Percentiles rank a stretch among this genome's conserved stretches.
Evolutionary conservation across 2,888 invertebrate genomes (phyloP).

Genomic region (Phyto melanocephala): DNA sequence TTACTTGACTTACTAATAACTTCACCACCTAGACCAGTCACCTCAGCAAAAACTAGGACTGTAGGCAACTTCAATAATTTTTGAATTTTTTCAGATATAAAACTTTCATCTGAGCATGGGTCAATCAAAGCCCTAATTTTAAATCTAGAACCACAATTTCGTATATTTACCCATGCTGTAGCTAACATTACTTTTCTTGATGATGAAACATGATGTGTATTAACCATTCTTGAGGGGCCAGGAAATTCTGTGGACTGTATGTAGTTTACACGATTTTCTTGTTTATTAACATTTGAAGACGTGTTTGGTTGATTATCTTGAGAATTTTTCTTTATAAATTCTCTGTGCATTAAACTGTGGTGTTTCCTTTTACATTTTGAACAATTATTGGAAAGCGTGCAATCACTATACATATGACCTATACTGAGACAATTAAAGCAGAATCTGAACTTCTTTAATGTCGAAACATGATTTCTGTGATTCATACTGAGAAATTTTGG

Average conservation of each 20-base stretch:
- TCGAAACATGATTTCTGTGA: no score
- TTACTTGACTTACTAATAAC: background rate
- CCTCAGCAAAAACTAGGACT: background rate
- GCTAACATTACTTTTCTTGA: background rate
- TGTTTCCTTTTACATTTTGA: background rate
- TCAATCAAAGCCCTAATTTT: background rate
- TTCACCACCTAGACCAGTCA: background rate
- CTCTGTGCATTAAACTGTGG: background rate
- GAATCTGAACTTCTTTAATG: background rate
- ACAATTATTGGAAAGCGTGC: background rate
- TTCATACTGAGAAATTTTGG: background rate
- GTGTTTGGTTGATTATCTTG: background rate
- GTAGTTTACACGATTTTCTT: background rate
- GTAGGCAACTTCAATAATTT: background rate
- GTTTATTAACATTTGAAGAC: background rate
- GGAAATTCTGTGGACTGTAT: background rate
- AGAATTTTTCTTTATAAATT: background rate
- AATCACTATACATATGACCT: background rate
- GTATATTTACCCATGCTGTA: background rate
- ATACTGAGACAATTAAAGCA: background rate
- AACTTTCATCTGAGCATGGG: slow-evolving; percentile 5
- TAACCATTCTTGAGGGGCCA: background rate
- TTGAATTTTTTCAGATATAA: background rate
- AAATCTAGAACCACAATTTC: background rate
- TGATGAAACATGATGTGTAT: background rate